These are phyloP conservation scores for Corythoichthys intestinalis DNA, from an alignment of 2,113 vertebrate genomes.

Conservation along the genomic window DNA sequence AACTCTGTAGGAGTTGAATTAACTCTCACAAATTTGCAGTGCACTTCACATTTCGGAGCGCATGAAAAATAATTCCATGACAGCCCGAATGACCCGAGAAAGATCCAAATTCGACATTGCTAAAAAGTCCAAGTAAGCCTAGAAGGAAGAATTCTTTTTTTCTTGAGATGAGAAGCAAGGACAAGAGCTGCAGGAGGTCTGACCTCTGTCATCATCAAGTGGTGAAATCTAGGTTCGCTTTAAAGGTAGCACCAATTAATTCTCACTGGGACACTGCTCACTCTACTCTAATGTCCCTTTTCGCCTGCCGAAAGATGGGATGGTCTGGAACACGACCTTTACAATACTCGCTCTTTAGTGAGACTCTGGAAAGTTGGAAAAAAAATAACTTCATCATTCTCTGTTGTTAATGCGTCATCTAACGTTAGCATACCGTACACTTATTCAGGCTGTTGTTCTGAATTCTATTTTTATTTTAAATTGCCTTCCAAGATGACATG, in stretches of 20 bases:
- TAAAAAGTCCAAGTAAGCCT: constrained; percentile 53
- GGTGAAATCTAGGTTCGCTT: constrained; percentile 57
- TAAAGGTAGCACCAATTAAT: constrained; percentile 58
- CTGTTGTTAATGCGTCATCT: too few relatives aligned
- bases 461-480: too few relatives aligned
- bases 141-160: constrained; percentile 32
- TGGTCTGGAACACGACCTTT: too few relatives aligned
- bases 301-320: constrained; percentile 18
- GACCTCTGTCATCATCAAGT: constrained; percentile 54
- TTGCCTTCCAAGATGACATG: too few relatives aligned
- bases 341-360: background rate
- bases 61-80: constrained; percentile 26
- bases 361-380: background rate
- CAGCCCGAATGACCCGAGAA: constrained; percentile 26
- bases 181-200: constrained; percentile 46
- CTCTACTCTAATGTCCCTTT: constrained; percentile 42
- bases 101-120: constrained; percentile 51
- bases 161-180: constrained; percentile 38
- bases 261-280: constrained; percentile 28
- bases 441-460: too few relatives aligned
- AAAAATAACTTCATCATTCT: too few relatives aligned
- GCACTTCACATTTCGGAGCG: background rate
- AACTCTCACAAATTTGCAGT: too few relatives aligned
- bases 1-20: too few relatives aligned
- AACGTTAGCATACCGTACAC: too few relatives aligned